Conservation (phyloP, 1,140 invertebrate genomes). For the Sitophilus oryzae region DNA sequence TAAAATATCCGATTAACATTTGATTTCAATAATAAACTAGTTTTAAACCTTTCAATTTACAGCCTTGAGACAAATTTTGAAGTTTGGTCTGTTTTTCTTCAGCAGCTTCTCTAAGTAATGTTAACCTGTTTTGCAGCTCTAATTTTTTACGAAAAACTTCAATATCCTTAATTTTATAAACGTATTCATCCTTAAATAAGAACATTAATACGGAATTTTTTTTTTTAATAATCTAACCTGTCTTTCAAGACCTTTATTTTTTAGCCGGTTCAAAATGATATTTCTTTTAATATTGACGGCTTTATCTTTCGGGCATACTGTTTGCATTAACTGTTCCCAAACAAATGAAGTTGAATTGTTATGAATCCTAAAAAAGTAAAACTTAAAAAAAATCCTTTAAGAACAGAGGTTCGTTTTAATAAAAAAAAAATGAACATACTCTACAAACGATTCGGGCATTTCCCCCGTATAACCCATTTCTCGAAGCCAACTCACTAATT, state of each 20-base stretch:
- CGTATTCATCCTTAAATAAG: slow-evolving; percentile 7
- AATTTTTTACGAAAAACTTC: neutral
- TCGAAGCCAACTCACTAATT: slow-evolving; percentile 3
- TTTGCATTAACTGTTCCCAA: slow-evolving; percentile 13
- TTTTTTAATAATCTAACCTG: slow-evolving; percentile 9
- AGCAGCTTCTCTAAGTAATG: neutral
- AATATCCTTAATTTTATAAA: slow-evolving; percentile 10
- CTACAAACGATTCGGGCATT: slow-evolving; percentile 1
- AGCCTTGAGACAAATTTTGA: neutral
- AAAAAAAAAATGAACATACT: neutral
- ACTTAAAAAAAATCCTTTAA: too few relatives aligned
- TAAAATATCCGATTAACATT: neutral
- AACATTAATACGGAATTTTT: neutral
- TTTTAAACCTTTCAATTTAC: neutral
- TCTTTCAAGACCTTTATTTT: slow-evolving; percentile 1
- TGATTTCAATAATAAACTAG: too few relatives aligned
- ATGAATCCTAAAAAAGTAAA: slow-evolving; percentile 14
- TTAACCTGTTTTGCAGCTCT: neutral
- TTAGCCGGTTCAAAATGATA: slow-evolving; percentile 3
- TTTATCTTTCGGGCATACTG: neutral
- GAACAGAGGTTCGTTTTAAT: neutral
- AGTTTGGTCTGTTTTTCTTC: neutral
- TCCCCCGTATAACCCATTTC: slow-evolving; percentile 1
- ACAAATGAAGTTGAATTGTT: slow-evolving; percentile 10
- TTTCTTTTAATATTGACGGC: neutral